A percentile compares a stretch with the other conserved stretches of the same genome.
Conservation (phyloP, 1,140 invertebrate species). For the Drosophila funebris region DNA sequence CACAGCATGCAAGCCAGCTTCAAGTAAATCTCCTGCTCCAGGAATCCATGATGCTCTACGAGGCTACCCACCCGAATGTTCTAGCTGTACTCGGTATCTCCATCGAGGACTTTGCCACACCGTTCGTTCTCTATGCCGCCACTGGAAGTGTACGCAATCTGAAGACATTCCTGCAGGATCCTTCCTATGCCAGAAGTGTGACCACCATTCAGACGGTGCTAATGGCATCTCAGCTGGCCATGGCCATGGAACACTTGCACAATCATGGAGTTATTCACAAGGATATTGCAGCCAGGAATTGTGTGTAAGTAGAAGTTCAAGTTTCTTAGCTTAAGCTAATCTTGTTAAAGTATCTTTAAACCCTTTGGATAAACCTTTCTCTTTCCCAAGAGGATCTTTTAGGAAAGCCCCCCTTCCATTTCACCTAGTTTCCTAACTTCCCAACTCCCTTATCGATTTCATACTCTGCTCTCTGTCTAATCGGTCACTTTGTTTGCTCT, state of each 20-base stretch:
- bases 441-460: neutral
- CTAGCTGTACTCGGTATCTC: slow-evolving; percentile 94
- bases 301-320: slow-evolving; percentile 86
- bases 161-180: slow-evolving; percentile 90
- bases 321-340: too few species aligned
- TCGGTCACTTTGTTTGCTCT: slow-evolving; percentile 1
- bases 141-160: slow-evolving; percentile 92
- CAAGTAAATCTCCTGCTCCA: slow-evolving; percentile 93
- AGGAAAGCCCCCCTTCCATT: neutral
- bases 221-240: slow-evolving; percentile 95
- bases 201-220: slow-evolving; percentile 97
- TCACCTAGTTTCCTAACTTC: neutral
- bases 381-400: too few species aligned
- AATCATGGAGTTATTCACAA: slow-evolving; percentile 95
- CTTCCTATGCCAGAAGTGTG: slow-evolving; percentile 87
- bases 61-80: slow-evolving; percentile 92
- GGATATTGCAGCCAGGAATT: slow-evolving; percentile 96
- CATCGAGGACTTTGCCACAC: slow-evolving; percentile 92
- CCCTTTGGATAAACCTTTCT: too few species aligned
- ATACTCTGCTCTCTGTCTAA: neutral
- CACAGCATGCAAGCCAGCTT: slow-evolving; percentile 87
- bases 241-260: slow-evolving; percentile 93
- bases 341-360: too few species aligned
- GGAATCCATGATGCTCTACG: slow-evolving; percentile 95
- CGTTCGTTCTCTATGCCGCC: slow-evolving; percentile 95